A percentile compares a stretch with the other conserved stretches of the same genome.
Evolutionary conservation across 1,140 invertebrate genomes (phyloP).

Genomic region (Wasmannia auropunctata): DNA sequence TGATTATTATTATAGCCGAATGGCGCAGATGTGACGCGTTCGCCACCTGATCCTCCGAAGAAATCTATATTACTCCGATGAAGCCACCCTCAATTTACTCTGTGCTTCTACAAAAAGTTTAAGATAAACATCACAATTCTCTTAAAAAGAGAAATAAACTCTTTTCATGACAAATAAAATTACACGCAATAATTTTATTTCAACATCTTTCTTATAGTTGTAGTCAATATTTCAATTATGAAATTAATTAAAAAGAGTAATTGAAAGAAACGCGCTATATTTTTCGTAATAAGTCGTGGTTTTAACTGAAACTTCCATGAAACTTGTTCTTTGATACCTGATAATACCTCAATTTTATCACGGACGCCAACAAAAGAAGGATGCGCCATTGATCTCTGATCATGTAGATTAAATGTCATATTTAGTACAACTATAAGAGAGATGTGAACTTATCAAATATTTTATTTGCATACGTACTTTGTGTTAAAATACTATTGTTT

Average conservation of each 20-base stretch:
- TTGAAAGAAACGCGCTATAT: neutral
- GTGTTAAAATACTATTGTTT: neutral
- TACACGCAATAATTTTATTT: neutral
- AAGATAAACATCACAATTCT: neutral
- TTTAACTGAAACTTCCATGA: neutral
- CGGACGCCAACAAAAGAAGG: neutral
- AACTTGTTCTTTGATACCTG: neutral
- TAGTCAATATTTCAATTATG: too few species aligned
- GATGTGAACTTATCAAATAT: neutral
- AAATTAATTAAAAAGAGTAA: neutral
- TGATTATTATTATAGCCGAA: conserved; percentile 36
- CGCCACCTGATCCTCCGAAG: conserved; percentile 34
- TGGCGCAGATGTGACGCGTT: conserved; percentile 28
- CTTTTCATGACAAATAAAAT: neutral
- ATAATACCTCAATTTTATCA: conserved; percentile 2
- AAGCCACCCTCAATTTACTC: neutral
- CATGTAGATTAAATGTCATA: neutral
- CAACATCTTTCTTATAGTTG: neutral
- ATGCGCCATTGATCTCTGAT: neutral
- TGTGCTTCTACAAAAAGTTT: neutral
- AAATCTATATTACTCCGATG: conserved; percentile 18
- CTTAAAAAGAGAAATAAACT: neutral
- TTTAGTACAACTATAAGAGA: too few species aligned
- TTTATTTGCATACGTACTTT: neutral
- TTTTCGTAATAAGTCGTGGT: neutral